These are phyloP conservation scores for Sternarchorhynchus goeldii DNA, from an alignment of 2,797 vertebrate genomes.

Conservation along the genomic window DNA sequence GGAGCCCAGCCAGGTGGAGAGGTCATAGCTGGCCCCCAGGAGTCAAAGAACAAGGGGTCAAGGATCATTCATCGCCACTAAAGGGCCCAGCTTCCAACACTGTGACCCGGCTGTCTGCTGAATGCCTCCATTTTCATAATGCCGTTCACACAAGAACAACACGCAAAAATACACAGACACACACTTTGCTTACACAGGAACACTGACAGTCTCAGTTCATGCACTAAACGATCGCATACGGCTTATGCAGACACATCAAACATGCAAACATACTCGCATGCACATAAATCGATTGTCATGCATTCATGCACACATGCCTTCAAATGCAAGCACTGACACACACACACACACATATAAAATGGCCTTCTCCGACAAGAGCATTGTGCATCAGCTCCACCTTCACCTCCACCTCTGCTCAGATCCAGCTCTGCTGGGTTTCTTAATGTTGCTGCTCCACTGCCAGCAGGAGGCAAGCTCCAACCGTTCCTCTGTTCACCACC, in stretches of 20 bases:
- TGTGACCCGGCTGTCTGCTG: slow-evolving; percentile 82
- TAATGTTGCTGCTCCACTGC: slow-evolving; percentile 84
- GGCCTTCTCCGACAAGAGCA: slow-evolving; percentile 84
- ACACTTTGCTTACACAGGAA: slow-evolving; percentile 2
- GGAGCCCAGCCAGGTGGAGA: slow-evolving; percentile 55
- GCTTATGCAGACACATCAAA: slow-evolving; percentile 41
- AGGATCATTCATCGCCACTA: slow-evolving; percentile 68
- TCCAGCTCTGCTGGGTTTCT: slow-evolving; percentile 75
- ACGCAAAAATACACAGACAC: slow-evolving; percentile 32
- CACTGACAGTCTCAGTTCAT: slow-evolving; percentile 20
- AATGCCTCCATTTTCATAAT: slow-evolving; percentile 78
- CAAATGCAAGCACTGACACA: slow-evolving; percentile 24
- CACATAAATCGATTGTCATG: slow-evolving; percentile 46
- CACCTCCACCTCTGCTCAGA: slow-evolving; percentile 65
- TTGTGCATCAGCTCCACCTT: slow-evolving; percentile 76
- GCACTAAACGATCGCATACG: slow-evolving; percentile 31
- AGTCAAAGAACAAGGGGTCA: slow-evolving; percentile 54
- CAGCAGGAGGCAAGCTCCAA: slow-evolving; percentile 63
- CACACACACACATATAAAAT: slow-evolving; percentile 65
- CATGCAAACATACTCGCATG: slow-evolving; percentile 28
- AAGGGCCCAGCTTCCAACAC: slow-evolving; percentile 79
- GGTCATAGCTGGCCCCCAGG: slow-evolving; percentile 52
- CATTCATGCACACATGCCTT: slow-evolving; percentile 46
- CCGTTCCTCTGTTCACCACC: slow-evolving; percentile 48
- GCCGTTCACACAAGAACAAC: slow-evolving; percentile 40